Percentiles rank a stretch among this genome's conserved stretches.
These are phyloP conservation scores for Thinocorus orbignyianus DNA, from an alignment of 2,113 vertebrate genomes.

Conservation along the genomic window DNA sequence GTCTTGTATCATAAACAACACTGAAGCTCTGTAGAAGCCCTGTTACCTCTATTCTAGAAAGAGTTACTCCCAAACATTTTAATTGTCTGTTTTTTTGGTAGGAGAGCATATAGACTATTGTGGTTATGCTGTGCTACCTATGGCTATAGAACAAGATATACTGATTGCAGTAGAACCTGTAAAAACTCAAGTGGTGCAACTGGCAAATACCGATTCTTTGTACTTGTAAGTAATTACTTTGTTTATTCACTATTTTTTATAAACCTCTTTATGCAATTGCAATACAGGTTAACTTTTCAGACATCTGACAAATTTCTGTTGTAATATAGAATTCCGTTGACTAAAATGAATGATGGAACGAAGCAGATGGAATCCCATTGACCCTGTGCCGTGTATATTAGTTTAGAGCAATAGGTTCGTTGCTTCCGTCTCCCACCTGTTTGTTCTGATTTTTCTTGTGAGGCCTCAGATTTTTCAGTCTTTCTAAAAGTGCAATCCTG, in stretches of 20 bases:
- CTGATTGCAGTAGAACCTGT: slow-evolving; percentile 88
- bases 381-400: background rate
- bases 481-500: background rate
- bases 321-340: background rate
- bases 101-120: slow-evolving; percentile 99
- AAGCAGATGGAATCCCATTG: background rate
- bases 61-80: background rate
- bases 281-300: background rate
- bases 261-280: background rate
- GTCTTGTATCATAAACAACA: background rate
- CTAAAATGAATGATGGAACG: background rate
- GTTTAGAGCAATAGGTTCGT: background rate
- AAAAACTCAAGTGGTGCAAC: slow-evolving; percentile 75
- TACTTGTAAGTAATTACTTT: slow-evolving; percentile 82
- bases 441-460: background rate
- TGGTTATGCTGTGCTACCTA: slow-evolving; percentile 95
- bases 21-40: background rate
- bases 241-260: background rate
- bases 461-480: background rate
- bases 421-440: background rate
- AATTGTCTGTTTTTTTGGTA: slow-evolving; percentile 55
- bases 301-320: background rate
- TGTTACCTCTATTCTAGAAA: background rate
- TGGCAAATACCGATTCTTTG: slow-evolving; percentile 85
- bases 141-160: slow-evolving; percentile 95